phyloP scores from a whole-genome alignment of 2,113 vertebrate species.

The Columba livia region DNA sequence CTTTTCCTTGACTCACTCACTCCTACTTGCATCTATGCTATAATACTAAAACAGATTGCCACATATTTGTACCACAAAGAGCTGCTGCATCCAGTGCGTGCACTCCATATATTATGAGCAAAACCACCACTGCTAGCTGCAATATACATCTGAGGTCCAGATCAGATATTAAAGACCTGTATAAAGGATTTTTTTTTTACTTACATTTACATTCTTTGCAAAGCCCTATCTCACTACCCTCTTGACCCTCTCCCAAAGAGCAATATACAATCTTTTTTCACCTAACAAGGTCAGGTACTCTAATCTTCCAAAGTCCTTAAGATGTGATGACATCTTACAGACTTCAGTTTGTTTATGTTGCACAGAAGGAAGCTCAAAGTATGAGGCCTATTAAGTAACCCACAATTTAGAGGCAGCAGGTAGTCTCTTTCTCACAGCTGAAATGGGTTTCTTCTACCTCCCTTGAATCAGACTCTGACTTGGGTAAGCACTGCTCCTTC shows the following conservation, averaged over 20 bases:
- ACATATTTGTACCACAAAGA: neutral
- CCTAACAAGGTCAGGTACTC: neutral
- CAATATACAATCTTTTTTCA: neutral
- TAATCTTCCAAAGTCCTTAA: neutral
- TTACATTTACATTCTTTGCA: neutral
- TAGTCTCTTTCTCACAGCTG: neutral
- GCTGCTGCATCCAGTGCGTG: neutral
- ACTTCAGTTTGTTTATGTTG: neutral
- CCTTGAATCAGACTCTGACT: neutral
- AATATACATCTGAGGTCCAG: neutral
- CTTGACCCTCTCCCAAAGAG: neutral
- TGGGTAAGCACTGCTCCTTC: neutral
- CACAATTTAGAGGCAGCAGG: neutral
- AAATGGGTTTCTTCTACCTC: neutral
- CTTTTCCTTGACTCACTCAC: neutral
- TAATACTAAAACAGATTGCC: neutral
- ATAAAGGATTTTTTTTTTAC: neutral
- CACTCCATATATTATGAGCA: neutral
- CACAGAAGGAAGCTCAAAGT: neutral
- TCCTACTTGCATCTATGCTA: neutral
- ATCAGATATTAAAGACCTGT: neutral
- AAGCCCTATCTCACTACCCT: neutral
- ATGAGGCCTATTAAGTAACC: neutral
- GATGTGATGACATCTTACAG: neutral
- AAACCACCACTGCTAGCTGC: neutral